phyloP scores from a whole-genome alignment of 30 jellyfish, hydroid and myxozoan genomes.

The Aurelia sp. region DNA sequence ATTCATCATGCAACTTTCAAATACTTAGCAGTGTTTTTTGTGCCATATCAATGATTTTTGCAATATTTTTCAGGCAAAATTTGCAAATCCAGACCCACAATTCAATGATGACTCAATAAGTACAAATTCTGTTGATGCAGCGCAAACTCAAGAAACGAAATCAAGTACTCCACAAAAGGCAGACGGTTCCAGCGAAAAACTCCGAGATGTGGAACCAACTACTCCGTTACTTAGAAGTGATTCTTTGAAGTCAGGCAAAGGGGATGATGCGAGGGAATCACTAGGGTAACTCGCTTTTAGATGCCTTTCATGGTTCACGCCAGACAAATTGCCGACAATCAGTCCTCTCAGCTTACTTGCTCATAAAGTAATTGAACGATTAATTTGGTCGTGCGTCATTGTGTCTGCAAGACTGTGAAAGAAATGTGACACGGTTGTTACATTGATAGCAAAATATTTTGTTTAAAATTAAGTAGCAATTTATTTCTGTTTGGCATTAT shows the following conservation, averaged over 20 bases:
- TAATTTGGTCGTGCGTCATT: no score
- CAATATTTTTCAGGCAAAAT: constrained; percentile 66
- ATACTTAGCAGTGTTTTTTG: no score
- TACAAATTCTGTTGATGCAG: background rate
- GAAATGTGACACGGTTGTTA: no score
- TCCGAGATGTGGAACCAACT: background rate
- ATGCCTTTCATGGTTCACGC: no score
- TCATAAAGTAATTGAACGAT: no score
- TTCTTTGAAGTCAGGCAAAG: background rate
- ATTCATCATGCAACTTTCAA: no score
- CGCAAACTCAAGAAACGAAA: background rate
- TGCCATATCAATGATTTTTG: background rate
- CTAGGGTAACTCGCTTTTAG: no score
- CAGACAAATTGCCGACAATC: no score
- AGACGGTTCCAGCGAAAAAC: background rate
- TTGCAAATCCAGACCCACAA: constrained; percentile 76
- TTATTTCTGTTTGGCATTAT: background rate
- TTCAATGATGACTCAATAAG: constrained; percentile 44
- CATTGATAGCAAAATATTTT: no score
- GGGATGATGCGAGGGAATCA: background rate
- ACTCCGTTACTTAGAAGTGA: background rate
- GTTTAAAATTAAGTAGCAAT: no score
- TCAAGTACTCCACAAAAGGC: background rate
- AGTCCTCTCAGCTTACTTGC: no score
- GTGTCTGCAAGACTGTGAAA: no score